Base-by-base conservation (phyloP, 2,797 vertebrate genomes). In the Eremophila alpestris region DNA sequence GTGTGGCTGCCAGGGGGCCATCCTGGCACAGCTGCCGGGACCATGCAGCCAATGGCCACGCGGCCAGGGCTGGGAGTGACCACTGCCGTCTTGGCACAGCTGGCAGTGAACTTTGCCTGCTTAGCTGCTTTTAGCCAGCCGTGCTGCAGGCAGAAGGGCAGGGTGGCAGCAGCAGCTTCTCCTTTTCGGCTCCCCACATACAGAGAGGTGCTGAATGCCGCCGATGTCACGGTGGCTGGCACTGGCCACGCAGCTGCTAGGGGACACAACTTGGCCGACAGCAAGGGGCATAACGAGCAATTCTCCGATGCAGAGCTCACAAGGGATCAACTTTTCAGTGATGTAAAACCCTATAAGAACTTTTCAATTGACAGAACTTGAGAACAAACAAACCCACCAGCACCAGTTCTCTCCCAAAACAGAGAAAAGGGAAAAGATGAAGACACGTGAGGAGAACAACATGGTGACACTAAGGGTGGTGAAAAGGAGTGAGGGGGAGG, bases 11-110 rank as follows among this genome's bases (percentile, higher is more conserved):
- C 21, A 16, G 16, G 54, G 21, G n/a, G 14, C 55, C 22, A 36
- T 54, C 52, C 52, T 13, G 12, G 20, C 12, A 13, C 21, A 34
- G 55, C 55, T 23, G n/a, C 52, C 21, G 12, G 19, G 21, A 56
- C 22, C 6, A 21, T 4, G 4, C 13, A 2, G 32, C 32, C 9
- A 7, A n/a, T 10, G 13, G n/a, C n/a, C 22, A 24, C 4, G 2
- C 4, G 7, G 23, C 23, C 8, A 4, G 11, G 40, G 16, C 22
- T 1, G 6, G 62, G 16, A 40, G n/a, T 5, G 22, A 22, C 29
- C 4, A 0, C 22, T 1, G 6, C 16, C 4, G 1, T 34, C 38
- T n/a, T 4, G 2, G 22, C 68, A 43, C 4, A 1, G 22, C 2
- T 5, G 4, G 0, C 38, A 21, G 30, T 14, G 38, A 26, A 2